A percentile compares a stretch with the other conserved stretches of the same genome.
These are phyloP conservation scores for Drosophila biarmipes DNA, from an alignment of 1,140 invertebrate species.

Conservation along the genomic window DNA sequence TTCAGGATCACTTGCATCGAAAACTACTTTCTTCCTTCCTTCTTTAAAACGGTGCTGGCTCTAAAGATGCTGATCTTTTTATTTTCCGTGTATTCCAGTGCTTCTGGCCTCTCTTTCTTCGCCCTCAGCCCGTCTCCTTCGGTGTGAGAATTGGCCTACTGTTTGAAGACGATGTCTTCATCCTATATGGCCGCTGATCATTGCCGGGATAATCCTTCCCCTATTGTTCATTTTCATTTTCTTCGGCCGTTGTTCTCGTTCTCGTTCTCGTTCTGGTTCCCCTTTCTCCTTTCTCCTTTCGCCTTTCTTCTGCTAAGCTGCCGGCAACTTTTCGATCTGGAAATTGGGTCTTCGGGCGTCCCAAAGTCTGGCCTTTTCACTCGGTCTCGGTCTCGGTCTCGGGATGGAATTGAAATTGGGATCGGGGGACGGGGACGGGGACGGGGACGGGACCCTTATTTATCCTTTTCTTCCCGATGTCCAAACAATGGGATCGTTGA, in stretches of 20 bases:
- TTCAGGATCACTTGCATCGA: no score
- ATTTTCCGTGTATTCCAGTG: not conserved
- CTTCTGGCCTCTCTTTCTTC: slow-evolving; percentile 1
- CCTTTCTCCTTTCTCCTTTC: slow-evolving; percentile 9
- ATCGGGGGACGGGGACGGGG: not conserved
- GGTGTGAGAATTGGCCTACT: slow-evolving; percentile 70
- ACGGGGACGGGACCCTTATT: not conserved
- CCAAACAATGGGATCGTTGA: slow-evolving; percentile 77
- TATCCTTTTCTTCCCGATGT: slow-evolving; percentile 58
- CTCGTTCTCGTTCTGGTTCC: slow-evolving; percentile 8
- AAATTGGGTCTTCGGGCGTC: slow-evolving; percentile 61
- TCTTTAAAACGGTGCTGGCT: no score
- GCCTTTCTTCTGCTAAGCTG: slow-evolving; percentile 31
- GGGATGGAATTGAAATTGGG: not conserved
- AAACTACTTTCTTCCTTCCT: no score
- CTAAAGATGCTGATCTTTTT: no score
- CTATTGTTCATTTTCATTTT: slow-evolving; percentile 45
- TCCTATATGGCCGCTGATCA: slow-evolving; percentile 74
- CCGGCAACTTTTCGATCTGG: slow-evolving; percentile 37
- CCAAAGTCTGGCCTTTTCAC: slow-evolving; percentile 45
- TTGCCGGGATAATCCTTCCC: slow-evolving; percentile 79
- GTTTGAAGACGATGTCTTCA: slow-evolving; percentile 70
- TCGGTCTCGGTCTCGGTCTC: not conserved
- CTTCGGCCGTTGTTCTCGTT: slow-evolving; percentile 1
- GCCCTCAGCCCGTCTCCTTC: slow-evolving; percentile 11